Conservation (phyloP, 2,888 invertebrate genomes). For the Microplitis manilae region DNA sequence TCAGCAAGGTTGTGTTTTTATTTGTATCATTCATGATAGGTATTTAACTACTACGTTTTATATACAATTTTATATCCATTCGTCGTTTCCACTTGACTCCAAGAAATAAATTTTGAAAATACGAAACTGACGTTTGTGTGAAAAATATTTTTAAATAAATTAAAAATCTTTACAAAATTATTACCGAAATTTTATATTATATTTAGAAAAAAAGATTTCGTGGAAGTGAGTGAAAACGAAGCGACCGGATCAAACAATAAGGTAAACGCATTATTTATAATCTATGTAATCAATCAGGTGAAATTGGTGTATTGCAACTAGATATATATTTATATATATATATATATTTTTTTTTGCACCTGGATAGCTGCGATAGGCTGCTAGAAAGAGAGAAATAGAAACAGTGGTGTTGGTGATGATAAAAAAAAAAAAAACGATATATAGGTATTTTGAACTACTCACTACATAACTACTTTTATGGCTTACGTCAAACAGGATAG, state of each 20-base stretch:
- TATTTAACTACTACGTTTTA: slow-evolving; percentile 59
- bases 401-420: slow-evolving; percentile 71
- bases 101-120: slow-evolving; percentile 3
- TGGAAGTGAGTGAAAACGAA: slow-evolving; percentile 37
- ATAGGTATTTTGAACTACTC: slow-evolving; percentile 67
- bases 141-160: too few species aligned
- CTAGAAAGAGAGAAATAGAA: slow-evolving; percentile 72
- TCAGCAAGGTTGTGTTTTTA: slow-evolving; percentile 71
- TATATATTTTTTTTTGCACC: slow-evolving; percentile 62
- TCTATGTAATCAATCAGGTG: slow-evolving; percentile 63
- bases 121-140: too few species aligned
- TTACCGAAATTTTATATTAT: too few species aligned
- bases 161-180: too few species aligned
- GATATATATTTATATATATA: slow-evolving; percentile 46
- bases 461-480: slow-evolving; percentile 69
- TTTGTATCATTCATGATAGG: slow-evolving; percentile 66
- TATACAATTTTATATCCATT: slow-evolving; percentile 58
- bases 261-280: slow-evolving; percentile 37
- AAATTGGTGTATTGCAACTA: slow-evolving; percentile 67
- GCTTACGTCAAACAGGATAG: slow-evolving; percentile 65
- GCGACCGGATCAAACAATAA: slow-evolving; percentile 35
- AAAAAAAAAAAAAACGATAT: slow-evolving; percentile 64
- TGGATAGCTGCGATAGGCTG: slow-evolving; percentile 72
- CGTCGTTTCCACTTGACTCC: slow-evolving; percentile 54
- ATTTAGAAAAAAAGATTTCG: not conserved